Conservation (phyloP, 2,113 vertebrate genomes). For the Garra rufa region DNA sequence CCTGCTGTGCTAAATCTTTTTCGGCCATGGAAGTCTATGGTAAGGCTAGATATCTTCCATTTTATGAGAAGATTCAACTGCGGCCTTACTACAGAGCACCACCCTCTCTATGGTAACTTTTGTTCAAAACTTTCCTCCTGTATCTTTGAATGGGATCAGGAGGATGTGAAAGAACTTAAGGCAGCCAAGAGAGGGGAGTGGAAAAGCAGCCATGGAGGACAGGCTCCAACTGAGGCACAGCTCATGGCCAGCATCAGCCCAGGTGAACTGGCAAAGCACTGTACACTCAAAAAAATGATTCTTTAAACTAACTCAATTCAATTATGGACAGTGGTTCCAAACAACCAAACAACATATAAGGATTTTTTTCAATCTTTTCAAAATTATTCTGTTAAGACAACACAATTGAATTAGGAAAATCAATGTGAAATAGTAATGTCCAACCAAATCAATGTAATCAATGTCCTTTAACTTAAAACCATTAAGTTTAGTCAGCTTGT, state of each 20-base stretch:
- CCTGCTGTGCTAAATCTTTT: background rate
- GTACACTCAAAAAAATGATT: no score
- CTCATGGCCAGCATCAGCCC: slow-evolving; percentile 34
- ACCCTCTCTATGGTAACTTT: slow-evolving; percentile 51
- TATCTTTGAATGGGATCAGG: slow-evolving; percentile 54
- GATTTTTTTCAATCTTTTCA: no score
- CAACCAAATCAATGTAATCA: no score
- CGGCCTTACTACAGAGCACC: slow-evolving; percentile 50
- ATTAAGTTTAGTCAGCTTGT: no score
- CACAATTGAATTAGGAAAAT: no score
- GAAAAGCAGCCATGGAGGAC: slow-evolving; percentile 35
- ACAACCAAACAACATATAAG: no score
- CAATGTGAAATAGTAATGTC: no score
- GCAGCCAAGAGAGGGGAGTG: slow-evolving; percentile 48
- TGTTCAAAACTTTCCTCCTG: slow-evolving; percentile 49
- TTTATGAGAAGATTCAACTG: slow-evolving; percentile 46
- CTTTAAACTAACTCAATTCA: no score
- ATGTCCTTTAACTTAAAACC: no score
- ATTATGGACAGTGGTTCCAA: no score
- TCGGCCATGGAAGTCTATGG: background rate
- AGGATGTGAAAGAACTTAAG: slow-evolving; percentile 26
- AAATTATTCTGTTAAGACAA: no score
- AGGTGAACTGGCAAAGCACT: slow-evolving; percentile 36
- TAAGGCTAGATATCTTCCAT: slow-evolving; percentile 47
- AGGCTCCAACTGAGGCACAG: slow-evolving; percentile 35